These are phyloP conservation scores for Microchrysa polita DNA, from an alignment of 2,888 invertebrate species.

Conservation along the genomic window DNA sequence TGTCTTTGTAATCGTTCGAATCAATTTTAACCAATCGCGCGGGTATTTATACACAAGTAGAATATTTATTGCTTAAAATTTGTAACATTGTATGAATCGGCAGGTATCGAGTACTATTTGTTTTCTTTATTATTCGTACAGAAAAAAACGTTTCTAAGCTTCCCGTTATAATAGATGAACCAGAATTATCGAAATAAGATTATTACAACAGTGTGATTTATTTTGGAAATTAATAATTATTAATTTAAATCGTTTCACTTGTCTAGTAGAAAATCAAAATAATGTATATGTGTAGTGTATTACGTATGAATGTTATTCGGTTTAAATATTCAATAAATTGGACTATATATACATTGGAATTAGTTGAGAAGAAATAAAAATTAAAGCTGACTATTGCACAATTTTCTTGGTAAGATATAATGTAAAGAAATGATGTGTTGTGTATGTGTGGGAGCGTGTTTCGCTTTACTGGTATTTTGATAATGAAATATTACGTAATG, in stretches of 20 bases:
- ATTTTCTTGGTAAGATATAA: constrained; percentile 14
- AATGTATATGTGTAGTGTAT: constrained; percentile 19
- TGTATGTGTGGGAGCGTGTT: not conserved
- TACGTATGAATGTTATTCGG: no score
- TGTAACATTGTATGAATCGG: not conserved
- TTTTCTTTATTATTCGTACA: not conserved
- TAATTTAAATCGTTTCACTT: constrained; percentile 8
- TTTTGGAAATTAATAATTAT: not conserved
- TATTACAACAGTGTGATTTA: no score
- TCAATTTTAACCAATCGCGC: no score
- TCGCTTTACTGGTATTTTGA: not conserved
- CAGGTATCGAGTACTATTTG: constrained; percentile 7
- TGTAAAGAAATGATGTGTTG: not conserved
- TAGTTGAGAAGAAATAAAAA: constrained; percentile 25
- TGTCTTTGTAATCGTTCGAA: no score
- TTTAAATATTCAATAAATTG: constrained; percentile 1
- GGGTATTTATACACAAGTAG: no score
- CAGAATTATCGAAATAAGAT: not conserved
- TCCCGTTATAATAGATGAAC: no score
- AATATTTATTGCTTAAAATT: not conserved
- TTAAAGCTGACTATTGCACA: constrained; percentile 43
- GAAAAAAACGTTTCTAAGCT: no score
- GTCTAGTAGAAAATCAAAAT: not conserved
- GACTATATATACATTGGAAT: constrained; percentile 18
- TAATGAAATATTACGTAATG: not conserved